Evolutionary conservation across 2,113 vertebrate species (phyloP).

Genomic region (Syngnathus typhle): DNA sequence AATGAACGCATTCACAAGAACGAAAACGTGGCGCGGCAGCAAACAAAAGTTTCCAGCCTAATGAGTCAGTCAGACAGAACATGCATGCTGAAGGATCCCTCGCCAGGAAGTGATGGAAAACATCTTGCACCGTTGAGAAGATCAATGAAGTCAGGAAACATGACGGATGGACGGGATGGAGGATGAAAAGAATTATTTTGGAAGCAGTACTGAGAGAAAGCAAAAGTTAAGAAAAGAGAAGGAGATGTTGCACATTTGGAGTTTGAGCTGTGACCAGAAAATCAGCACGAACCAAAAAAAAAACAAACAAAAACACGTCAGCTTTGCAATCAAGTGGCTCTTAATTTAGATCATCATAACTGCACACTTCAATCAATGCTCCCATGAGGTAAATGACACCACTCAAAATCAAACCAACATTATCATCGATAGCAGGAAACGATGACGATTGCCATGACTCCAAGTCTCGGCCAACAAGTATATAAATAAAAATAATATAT

Average conservation of each 20-base stretch:
- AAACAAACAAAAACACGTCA: conserved; percentile 14
- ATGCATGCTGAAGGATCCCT: conserved; percentile 30
- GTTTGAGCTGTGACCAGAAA: neutral
- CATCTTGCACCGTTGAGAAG: conserved; percentile 47
- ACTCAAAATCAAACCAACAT: conserved; percentile 13
- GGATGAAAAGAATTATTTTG: conserved; percentile 28
- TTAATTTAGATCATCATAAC: conserved; percentile 35
- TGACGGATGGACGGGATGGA: conserved; percentile 37
- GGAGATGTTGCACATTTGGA: neutral
- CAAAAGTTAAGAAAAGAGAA: conserved; percentile 8
- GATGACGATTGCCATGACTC: neutral
- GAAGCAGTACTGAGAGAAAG: conserved; percentile 12
- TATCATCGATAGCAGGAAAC: neutral
- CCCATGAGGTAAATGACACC: conserved; percentile 44
- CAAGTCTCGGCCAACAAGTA: no score
- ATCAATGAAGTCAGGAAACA: conserved; percentile 52
- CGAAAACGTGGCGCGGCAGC: neutral
- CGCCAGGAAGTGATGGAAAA: conserved; percentile 20
- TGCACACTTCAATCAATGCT: conserved; percentile 28
- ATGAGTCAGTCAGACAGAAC: conserved; percentile 12
- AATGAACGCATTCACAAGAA: neutral
- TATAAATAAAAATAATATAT: no score
- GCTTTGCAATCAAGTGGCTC: conserved; percentile 40
- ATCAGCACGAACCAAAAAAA: conserved; percentile 1
- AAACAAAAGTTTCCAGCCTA: neutral